A percentile compares a stretch with the other conserved stretches of the same genome.
These are phyloP conservation scores for Tretioscincus oriximinensis DNA, from an alignment of 2,113 vertebrate genomes.

Conservation along the genomic window DNA sequence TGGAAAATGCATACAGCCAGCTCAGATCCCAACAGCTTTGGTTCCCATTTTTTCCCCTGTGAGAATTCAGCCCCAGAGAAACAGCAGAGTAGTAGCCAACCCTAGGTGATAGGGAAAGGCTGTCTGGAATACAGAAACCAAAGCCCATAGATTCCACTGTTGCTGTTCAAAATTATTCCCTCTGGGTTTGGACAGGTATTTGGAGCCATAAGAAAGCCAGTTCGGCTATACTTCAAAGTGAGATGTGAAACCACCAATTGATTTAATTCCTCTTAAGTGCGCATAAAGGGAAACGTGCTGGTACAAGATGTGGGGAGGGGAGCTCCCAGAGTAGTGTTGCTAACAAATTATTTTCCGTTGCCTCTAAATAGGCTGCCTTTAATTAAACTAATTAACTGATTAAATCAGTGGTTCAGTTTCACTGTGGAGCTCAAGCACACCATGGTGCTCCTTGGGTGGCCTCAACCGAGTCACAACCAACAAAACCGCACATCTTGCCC, in stretches of 20 bases:
- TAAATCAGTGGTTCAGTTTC: background rate
- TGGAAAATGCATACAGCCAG: too few species aligned
- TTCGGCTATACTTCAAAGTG: background rate
- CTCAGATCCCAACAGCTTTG: too few species aligned
- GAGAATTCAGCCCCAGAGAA: too few species aligned
- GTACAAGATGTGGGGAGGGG: background rate
- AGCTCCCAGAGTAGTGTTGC: background rate
- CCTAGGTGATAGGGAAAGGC: too few species aligned
- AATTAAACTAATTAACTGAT: conserved; percentile 2
- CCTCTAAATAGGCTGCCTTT: background rate
- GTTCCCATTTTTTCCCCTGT: too few species aligned
- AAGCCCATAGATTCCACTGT: too few species aligned
- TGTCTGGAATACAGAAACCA: too few species aligned
- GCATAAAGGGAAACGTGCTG: background rate
- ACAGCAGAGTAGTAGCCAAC: too few species aligned
- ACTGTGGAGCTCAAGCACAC: background rate
- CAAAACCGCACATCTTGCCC: background rate
- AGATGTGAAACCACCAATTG: background rate
- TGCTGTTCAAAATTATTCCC: too few species aligned
- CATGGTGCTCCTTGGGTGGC: background rate
- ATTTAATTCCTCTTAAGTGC: background rate
- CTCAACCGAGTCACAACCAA: background rate
- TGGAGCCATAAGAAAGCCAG: background rate
- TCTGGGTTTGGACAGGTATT: background rate
- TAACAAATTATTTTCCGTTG: background rate